Conservation (phyloP, 2,113 vertebrate genomes). For the Dendrocopos noguchii region DNA sequence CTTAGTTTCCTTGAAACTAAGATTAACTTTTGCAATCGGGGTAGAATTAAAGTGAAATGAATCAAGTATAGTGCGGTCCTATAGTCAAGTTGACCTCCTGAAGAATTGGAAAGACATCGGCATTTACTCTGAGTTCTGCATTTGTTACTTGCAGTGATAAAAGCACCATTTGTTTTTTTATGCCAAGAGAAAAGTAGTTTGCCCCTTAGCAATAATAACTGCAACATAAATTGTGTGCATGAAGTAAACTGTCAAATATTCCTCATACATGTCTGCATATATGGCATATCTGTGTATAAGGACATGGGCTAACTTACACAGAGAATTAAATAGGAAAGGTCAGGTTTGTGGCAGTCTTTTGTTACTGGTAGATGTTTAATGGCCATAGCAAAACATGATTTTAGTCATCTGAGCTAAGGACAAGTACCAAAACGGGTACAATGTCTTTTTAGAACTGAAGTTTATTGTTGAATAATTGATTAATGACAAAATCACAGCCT, state of each 20-base stretch:
- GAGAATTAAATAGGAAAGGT: not conserved
- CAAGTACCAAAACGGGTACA: not conserved
- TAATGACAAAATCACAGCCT: not conserved
- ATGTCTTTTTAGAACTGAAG: not conserved
- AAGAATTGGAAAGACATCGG: not conserved
- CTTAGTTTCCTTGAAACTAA: not conserved
- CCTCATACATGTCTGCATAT: too few relatives aligned
- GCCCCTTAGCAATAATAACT: not conserved
- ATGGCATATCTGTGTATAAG: not conserved
- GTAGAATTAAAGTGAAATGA: not conserved
- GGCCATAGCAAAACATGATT: not conserved
- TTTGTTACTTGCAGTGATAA: not conserved
- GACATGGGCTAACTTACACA: too few relatives aligned
- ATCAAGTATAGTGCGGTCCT: not conserved
- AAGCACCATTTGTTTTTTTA: not conserved
- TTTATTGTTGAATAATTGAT: not conserved
- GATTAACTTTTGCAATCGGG: not conserved
- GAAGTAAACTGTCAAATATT: not conserved
- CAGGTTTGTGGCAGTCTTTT: not conserved
- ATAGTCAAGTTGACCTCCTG: not conserved
- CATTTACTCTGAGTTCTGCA: not conserved
- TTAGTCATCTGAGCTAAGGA: not conserved
- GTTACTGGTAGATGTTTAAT: not conserved
- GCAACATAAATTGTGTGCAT: not conserved
- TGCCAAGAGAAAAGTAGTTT: not conserved